A percentile compares a stretch with the other conserved stretches of the same genome.
phyloP scores from a whole-genome alignment of 2,888 invertebrate species.

The Terebella lapidaria region DNA sequence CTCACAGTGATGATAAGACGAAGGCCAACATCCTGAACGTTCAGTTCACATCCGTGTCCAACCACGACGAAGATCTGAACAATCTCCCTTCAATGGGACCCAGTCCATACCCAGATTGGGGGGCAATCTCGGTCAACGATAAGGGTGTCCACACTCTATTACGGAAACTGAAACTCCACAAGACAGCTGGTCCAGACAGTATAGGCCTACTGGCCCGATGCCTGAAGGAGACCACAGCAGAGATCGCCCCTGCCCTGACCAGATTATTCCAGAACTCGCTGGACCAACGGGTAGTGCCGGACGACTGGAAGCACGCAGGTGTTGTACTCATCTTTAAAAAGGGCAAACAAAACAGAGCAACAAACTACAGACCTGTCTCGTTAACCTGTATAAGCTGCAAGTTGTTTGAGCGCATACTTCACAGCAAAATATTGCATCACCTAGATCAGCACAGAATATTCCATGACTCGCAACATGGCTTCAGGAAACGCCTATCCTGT shows the following conservation, averaged over 20 bases:
- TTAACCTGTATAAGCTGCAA: too few species aligned
- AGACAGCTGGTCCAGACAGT: too few species aligned
- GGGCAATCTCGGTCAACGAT: neutral
- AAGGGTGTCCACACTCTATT: neutral
- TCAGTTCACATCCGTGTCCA: neutral
- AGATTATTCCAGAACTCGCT: neutral
- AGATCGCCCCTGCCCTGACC: neutral
- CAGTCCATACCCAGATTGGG: neutral
- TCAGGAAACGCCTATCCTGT: too few species aligned
- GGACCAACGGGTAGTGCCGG: neutral
- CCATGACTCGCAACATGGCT: too few species aligned
- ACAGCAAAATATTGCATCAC: too few species aligned
- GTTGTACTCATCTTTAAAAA: neutral
- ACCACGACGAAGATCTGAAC: neutral
- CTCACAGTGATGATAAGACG: neutral
- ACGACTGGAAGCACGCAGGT: neutral
- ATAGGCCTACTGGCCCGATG: too few species aligned
- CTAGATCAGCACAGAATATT: too few species aligned
- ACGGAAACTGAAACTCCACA: neutral
- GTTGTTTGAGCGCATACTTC: too few species aligned
- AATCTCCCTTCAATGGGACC: neutral
- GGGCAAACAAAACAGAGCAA: neutral
- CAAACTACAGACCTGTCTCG: neutral
- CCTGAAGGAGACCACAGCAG: too few species aligned
- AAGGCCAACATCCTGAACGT: neutral